These are phyloP conservation scores for Corvus moneduloides DNA, from an alignment of 2,113 vertebrate genomes.

Conservation along the genomic window DNA sequence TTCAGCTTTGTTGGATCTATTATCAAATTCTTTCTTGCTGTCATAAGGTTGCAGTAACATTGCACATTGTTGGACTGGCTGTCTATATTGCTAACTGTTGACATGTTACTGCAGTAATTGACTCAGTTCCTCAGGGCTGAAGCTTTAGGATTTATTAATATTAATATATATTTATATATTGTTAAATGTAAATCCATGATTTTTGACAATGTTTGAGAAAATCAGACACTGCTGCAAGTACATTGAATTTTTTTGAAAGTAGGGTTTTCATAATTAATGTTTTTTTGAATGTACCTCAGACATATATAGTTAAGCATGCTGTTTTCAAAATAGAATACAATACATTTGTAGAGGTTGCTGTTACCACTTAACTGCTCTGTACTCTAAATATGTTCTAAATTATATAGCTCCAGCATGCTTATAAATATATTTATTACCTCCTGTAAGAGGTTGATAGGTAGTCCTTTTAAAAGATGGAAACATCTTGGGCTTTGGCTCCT, in stretches of 20 bases:
- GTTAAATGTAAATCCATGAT: neutral
- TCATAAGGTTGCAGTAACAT: neutral
- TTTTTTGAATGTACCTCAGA: neutral
- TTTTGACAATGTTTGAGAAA: constrained; percentile 21
- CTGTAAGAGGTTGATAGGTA: constrained; percentile 12
- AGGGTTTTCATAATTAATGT: constrained; percentile 52
- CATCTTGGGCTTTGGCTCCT: neutral
- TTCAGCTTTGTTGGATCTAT: neutral
- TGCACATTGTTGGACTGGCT: neutral
- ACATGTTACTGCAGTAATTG: neutral
- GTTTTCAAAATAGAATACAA: constrained; percentile 10
- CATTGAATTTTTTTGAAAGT: constrained; percentile 48
- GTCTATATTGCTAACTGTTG: neutral
- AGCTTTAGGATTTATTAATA: neutral
- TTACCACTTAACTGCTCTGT: neutral
- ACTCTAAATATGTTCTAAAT: constrained; percentile 29
- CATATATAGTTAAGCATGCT: neutral
- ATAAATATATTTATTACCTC: constrained; percentile 54
- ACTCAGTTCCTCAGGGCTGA: neutral
- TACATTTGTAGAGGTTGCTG: constrained; percentile 13
- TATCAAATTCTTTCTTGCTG: neutral
- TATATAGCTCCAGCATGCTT: constrained; percentile 1
- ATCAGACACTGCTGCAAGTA: constrained; percentile 2
- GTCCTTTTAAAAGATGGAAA: constrained; percentile 31
- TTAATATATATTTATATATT: too few relatives aligned